Evolutionary conservation across 2,797 vertebrate genomes (phyloP).

Genomic region (Phataginus tetradactyla): DNA sequence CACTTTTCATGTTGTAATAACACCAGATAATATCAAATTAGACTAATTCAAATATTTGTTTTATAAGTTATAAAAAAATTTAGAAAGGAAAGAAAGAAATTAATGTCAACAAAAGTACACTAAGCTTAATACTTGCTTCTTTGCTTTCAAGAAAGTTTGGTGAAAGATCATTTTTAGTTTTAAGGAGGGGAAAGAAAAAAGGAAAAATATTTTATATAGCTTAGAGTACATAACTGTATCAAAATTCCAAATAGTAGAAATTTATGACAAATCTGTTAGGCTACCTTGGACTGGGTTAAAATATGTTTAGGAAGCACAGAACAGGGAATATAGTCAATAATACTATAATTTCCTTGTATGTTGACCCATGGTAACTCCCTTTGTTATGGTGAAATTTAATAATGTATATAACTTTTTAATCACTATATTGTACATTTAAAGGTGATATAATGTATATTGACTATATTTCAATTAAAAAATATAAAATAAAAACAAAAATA

Average conservation of each 20-base stretch:
- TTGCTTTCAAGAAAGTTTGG: neutral
- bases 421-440: too few species aligned
- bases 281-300: neutral
- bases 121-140: neutral
- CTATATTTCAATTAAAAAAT: too few species aligned
- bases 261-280: neutral
- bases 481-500: neutral
- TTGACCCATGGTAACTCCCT: too few species aligned
- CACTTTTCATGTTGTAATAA: neutral
- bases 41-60: conserved; percentile 11
- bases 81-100: conserved; percentile 3
- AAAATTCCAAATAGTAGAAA: neutral
- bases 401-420: too few species aligned
- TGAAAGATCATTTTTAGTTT: neutral
- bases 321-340: too few species aligned
- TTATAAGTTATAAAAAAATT: conserved; percentile 6
- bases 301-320: too few species aligned
- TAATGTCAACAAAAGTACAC: neutral
- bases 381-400: too few species aligned
- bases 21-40: neutral
- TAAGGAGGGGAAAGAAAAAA: neutral
- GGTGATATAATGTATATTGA: too few species aligned
- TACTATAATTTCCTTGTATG: too few species aligned
- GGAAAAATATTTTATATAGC: neutral
- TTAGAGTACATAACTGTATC: neutral